A percentile compares a stretch with the other conserved stretches of the same genome.
phyloP scores from a whole-genome alignment of 2,888 invertebrate genomes.

The Lithophane leautieri region DNA sequence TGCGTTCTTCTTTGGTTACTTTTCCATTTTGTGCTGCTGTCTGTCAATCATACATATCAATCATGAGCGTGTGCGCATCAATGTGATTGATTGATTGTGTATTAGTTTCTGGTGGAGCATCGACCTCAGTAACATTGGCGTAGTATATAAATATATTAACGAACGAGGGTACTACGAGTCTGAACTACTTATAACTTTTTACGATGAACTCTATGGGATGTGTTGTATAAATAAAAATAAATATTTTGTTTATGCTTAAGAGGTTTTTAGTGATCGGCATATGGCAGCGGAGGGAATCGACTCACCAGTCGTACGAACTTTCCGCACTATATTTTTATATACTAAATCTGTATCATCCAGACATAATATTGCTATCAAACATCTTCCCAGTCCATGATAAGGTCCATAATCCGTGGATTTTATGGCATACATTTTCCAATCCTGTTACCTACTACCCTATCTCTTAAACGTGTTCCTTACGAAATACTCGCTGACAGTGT shows the following conservation, averaged over 20 bases:
- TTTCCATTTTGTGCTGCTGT: conserved; percentile 50
- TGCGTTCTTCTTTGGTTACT: conserved; percentile 14
- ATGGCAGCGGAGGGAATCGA: conserved; percentile 37
- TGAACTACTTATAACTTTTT: conserved; percentile 47
- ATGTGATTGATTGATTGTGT: conserved; percentile 62
- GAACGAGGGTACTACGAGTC: conserved; percentile 46
- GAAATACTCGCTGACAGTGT: conserved; percentile 49
- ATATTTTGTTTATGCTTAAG: conserved; percentile 45
- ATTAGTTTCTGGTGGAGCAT: conserved; percentile 53
- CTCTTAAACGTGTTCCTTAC: conserved; percentile 35
- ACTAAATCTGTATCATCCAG: conserved; percentile 8
- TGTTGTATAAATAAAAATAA: conserved; percentile 51
- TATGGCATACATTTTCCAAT: conserved; percentile 54
- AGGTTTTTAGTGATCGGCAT: conserved; percentile 43
- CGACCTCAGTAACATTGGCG: conserved; percentile 55
- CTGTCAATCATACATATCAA: conserved; percentile 64
- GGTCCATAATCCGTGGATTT: conserved; percentile 35
- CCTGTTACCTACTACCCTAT: conserved; percentile 46
- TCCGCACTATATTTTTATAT: conserved; percentile 6
- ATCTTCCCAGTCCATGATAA: conserved; percentile 38
- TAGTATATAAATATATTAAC: conserved; percentile 53
- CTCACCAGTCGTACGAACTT: background rate
- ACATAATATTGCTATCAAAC: conserved; percentile 33
- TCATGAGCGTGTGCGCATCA: conserved; percentile 47
- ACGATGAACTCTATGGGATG: conserved; percentile 55